Evolutionary conservation across 2,888 invertebrate genomes (phyloP).

Genomic region (Pogonocherus hispidulus): DNA sequence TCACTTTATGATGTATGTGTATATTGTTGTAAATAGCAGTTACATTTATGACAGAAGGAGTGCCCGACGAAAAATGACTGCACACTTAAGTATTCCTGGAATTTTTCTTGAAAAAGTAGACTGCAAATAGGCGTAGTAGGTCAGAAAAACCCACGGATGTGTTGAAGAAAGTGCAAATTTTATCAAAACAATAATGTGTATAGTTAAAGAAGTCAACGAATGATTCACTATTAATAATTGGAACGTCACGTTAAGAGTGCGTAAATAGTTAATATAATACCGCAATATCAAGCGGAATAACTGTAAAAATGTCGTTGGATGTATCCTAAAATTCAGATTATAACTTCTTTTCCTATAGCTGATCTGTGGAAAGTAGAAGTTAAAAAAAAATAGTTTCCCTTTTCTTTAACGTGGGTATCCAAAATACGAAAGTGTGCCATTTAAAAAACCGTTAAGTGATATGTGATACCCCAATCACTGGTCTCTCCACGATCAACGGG

Average conservation of each 20-base stretch:
- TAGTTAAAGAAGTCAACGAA: conserved; percentile 23
- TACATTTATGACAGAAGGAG: neutral
- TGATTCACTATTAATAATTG: conserved; percentile 16
- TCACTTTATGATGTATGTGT: too few relatives aligned
- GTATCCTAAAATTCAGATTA: neutral
- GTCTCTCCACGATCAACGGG: too few relatives aligned
- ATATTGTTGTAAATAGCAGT: neutral
- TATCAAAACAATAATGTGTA: conserved; percentile 24
- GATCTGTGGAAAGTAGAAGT: neutral
- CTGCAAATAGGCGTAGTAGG: conserved; percentile 28
- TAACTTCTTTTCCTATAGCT: neutral
- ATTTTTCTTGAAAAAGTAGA: conserved; percentile 1
- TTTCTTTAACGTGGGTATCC: neutral
- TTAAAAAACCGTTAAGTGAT: neutral
- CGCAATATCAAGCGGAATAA: neutral
- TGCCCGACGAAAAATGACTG: neutral
- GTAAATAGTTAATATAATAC: conserved; percentile 20
- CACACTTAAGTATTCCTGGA: neutral
- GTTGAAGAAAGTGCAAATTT: conserved; percentile 27
- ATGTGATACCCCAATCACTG: too few relatives aligned
- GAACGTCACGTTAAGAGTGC: conserved; percentile 19
- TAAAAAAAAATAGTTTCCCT: conserved; percentile 1
- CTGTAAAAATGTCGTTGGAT: neutral
- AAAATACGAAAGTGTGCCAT: neutral
- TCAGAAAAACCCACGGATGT: conserved; percentile 28